Evolutionary conservation across 2,113 vertebrate species (phyloP), one percentile per base, ranked within the genome.

Genomic region (Tyrannus savana): DNA sequence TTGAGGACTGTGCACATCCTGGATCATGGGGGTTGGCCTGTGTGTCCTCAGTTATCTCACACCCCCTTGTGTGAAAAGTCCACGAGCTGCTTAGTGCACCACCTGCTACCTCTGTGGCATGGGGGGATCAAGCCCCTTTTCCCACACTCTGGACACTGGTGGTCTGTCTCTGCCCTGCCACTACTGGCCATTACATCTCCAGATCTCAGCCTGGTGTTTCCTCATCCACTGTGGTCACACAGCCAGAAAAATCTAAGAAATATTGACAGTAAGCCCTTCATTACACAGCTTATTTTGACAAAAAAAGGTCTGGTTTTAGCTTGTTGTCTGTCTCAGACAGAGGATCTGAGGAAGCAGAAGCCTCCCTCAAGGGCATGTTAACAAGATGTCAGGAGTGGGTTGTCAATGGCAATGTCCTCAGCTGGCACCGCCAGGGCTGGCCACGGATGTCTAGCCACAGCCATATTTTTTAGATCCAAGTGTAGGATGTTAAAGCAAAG

Each of bases 361-460:
- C 17, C 39, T 81, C 37, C 27, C 91, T 59, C 0, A 4, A 81
- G 50, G 50, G 46, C 68, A 63, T 35, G 58, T 82, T 55, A 89
- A 25, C 24, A 59, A 63, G 59, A 55, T 6, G 19, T 63, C 24
- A 72, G 67, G 22, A 93, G 16, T 25, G 42, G 72, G 35, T 30
- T 86, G 79, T 41, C 64, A 77, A 39, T n/a, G 49, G 30, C 52
- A 47, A 14, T 79, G 77, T 95, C 95, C 86, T 90, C 83, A 93
- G 41, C 63, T 76, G 75, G 53, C 78, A 83, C 46, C 0, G 0
- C 12, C 63, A 69, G n/a, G 46, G 25, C 59, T 78, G 30, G 33
- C 68, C 64, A 87, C 15, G 35, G 15, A 52, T 64, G 86, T 95
- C 76, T 95, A 90, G 73, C 33, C 90, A 87, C 10, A 86, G 58